phyloP scores from a whole-genome alignment of 1,140 invertebrate species.

The Zophobas morio region DNA sequence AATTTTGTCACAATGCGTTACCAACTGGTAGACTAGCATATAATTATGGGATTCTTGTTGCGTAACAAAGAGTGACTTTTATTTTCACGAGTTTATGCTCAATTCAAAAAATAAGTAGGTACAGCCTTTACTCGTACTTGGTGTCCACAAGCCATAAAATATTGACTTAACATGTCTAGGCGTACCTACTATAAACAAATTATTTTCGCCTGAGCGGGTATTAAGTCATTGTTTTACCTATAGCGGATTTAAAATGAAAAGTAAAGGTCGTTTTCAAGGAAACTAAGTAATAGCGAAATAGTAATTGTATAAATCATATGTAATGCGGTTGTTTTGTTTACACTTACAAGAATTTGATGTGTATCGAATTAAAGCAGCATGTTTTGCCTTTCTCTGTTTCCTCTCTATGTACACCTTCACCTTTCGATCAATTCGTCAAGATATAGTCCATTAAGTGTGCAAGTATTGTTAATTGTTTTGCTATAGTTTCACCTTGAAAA shows the following conservation, averaged over 20 bases:
- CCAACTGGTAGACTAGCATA: too few relatives aligned
- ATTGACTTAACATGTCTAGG: too few relatives aligned
- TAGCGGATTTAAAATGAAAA: slow-evolving; percentile 40
- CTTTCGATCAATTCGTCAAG: slow-evolving; percentile 47
- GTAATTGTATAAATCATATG: slow-evolving; percentile 43
- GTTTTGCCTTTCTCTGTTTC: slow-evolving; percentile 47
- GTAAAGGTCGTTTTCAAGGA: slow-evolving; percentile 46
- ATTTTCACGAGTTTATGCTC: too few relatives aligned
- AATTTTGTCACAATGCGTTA: too few relatives aligned
- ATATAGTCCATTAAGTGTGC: slow-evolving; percentile 36
- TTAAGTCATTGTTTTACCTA: slow-evolving; percentile 32
- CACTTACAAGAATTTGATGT: slow-evolving; percentile 48
- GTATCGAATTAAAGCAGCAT: slow-evolving; percentile 48
- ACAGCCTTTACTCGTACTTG: too few relatives aligned
- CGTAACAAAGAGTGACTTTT: too few relatives aligned
- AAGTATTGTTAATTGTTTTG: slow-evolving; percentile 47
- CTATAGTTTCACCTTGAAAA: not conserved
- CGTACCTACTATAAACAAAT: slow-evolving; percentile 5
- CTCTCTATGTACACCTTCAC: slow-evolving; percentile 47
- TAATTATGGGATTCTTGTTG: too few relatives aligned
- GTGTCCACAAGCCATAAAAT: too few relatives aligned
- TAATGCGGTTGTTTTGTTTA: slow-evolving; percentile 40
- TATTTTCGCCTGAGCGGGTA: slow-evolving; percentile 1
- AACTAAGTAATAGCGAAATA: slow-evolving; percentile 37
- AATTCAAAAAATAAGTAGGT: too few relatives aligned